These are phyloP conservation scores for Ciconia boyciana DNA, from an alignment of 2,113 vertebrate genomes.

Conservation along the genomic window DNA sequence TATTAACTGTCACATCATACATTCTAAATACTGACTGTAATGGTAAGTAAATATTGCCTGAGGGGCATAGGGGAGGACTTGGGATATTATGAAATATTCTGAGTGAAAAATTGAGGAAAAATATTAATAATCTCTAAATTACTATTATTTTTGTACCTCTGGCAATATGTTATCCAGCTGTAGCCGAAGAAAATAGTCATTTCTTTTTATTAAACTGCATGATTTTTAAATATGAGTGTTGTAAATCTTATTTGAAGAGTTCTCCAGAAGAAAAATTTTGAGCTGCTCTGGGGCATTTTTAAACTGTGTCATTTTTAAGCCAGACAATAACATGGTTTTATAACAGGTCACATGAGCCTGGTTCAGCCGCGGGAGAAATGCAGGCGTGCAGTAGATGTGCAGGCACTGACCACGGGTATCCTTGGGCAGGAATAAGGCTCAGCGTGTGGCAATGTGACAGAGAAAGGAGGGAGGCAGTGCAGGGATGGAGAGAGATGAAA, in stretches of 20 bases:
- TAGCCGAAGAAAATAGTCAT: background rate
- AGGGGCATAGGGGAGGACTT: background rate
- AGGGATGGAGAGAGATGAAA: background rate
- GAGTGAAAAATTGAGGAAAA: background rate
- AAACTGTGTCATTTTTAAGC: background rate
- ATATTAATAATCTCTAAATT: conserved; percentile 26
- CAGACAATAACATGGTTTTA: conserved; percentile 27
- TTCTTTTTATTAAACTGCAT: conserved; percentile 17
- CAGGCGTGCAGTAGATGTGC: background rate
- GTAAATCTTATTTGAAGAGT: conserved; percentile 6
- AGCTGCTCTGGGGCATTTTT: conserved; percentile 11
- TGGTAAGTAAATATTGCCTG: background rate
- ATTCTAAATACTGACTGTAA: background rate
- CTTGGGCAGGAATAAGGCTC: background rate
- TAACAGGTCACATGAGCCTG: background rate
- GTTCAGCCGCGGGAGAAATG: background rate
- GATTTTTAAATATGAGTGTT: background rate
- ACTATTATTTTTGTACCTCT: background rate
- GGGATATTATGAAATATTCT: background rate
- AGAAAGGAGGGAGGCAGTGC: background rate
- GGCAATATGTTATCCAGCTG: background rate
- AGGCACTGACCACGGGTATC: background rate
- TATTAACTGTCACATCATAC: background rate
- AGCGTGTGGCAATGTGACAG: background rate
- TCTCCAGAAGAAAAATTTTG: background rate